A percentile compares a stretch with the other conserved stretches of the same genome.
phyloP scores from a whole-genome alignment of 2,888 invertebrate species.

The Harmothoe impar region DNA sequence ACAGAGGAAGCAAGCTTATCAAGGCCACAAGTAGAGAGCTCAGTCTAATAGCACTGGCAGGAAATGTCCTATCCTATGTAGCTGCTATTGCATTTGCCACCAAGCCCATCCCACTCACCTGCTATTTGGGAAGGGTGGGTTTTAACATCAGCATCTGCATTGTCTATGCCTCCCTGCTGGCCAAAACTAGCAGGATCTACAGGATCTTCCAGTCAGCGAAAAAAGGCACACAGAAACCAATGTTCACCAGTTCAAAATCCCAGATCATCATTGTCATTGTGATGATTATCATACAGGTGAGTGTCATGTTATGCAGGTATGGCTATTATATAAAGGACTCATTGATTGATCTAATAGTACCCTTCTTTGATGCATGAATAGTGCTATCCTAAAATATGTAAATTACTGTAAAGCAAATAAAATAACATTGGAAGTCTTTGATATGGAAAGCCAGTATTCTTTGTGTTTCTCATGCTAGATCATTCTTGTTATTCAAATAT shows the following conservation, averaged over 20 bases:
- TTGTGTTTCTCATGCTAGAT: no score
- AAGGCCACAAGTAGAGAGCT: constrained; percentile 72
- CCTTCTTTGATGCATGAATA: no score
- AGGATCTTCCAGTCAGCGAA: constrained; percentile 64
- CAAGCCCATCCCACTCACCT: constrained; percentile 68
- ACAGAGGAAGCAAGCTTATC: constrained; percentile 71
- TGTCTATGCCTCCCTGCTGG: constrained; percentile 72
- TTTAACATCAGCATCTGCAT: constrained; percentile 73
- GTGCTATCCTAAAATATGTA: no score
- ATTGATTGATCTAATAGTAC: no score
- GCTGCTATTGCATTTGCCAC: constrained; percentile 67
- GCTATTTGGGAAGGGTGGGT: constrained; percentile 69
- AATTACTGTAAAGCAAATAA: no score
- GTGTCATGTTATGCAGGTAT: no score
- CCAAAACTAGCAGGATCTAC: constrained; percentile 65
- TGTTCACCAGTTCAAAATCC: constrained; percentile 69
- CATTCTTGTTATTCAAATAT: no score
- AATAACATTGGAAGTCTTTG: no score
- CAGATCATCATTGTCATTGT: constrained; percentile 70
- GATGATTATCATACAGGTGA: constrained; percentile 71
- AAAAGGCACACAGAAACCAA: constrained; percentile 66
- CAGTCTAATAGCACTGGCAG: constrained; percentile 70
- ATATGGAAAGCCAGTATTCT: no score
- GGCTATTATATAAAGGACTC: no score
- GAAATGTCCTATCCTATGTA: constrained; percentile 70